Base-by-base conservation (phyloP, 2,113 vertebrate species). In the Neodon shergylaensis region DNA sequence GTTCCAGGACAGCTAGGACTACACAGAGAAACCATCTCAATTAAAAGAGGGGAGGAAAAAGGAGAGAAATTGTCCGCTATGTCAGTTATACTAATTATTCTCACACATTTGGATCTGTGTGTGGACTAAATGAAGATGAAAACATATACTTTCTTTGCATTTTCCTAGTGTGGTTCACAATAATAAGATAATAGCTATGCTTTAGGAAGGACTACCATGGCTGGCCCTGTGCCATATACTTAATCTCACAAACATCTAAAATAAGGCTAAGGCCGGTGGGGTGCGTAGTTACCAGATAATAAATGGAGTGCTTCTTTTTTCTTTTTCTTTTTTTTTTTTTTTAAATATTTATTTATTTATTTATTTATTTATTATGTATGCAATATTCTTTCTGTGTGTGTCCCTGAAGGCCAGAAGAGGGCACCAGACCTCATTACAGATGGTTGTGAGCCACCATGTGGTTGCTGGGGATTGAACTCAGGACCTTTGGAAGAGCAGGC, bases 141-240 rank as follows among this genome's bases (percentile, higher is more conserved):
- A 85, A 81, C 70, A 92, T 24, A 47, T n/a, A 52, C 36, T 90
- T 87, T 95, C 31, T 68, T 68, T 68, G 92, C 44, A 87, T 90
- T 90, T 83, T 8, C 74, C 22, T 92, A 49, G 31, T 31, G 5
- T 82, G 61, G 14, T 47, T 91, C 83, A 52, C 8, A 93, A 33
- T 81, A 87, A 90, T 87, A 63, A 87, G 86, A 58, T 70, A 70
- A 66, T n/a, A 87, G 74, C 44, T 83, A 14, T 26, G 7, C 26
- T 86, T 54, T 81, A 77, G 91, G 91, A 73, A 78, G 10, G 44
- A 63, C 66, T 79, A 17, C 47, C 68, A 0, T 82, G 28, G 11
- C 12, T 49, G 77, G 42, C 9, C 77, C 36, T 87, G 11, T 73
- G 44, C 92, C 52, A 58, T 21, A n/a, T 61, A 91, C 44, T 86